phyloP scores from a whole-genome alignment of 1,140 invertebrate species.

The Paraescarpia echinospica region DNA sequence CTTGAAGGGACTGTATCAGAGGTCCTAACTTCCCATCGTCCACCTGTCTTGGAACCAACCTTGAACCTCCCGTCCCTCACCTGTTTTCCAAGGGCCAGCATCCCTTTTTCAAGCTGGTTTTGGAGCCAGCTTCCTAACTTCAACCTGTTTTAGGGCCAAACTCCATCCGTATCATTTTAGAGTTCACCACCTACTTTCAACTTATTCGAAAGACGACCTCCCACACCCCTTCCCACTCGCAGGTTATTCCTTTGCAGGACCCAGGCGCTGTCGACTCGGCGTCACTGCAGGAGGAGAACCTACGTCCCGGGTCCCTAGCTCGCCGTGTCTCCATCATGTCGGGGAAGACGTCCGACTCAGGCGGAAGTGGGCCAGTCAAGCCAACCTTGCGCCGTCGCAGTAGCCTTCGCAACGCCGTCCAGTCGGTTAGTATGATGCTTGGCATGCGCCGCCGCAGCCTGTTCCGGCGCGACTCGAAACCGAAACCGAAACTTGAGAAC shows the following conservation, averaged over 20 bases:
- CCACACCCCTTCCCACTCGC: no score
- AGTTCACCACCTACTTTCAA: no score
- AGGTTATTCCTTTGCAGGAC: not conserved
- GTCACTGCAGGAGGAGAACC: not conserved
- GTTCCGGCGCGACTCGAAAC: not conserved
- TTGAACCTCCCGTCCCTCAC: no score
- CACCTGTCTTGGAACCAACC: no score
- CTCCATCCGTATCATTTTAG: no score
- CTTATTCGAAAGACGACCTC: no score
- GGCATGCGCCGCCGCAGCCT: not conserved
- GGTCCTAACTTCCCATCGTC: no score
- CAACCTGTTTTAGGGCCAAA: no score
- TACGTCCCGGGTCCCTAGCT: not conserved
- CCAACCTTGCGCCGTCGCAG: not conserved
- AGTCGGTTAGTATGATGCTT: not conserved
- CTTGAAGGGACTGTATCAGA: no score
- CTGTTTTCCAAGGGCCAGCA: no score
- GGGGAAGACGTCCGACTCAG: not conserved
- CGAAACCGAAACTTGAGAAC: conserved; percentile 33
- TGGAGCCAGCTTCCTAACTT: no score
- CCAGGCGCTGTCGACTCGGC: not conserved
- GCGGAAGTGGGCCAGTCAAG: not conserved
- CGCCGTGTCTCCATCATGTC: not conserved
- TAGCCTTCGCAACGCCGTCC: not conserved
- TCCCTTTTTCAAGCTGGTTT: no score